phyloP scores from a whole-genome alignment of 2,888 invertebrate genomes.

The Ophion slaviceki region DNA sequence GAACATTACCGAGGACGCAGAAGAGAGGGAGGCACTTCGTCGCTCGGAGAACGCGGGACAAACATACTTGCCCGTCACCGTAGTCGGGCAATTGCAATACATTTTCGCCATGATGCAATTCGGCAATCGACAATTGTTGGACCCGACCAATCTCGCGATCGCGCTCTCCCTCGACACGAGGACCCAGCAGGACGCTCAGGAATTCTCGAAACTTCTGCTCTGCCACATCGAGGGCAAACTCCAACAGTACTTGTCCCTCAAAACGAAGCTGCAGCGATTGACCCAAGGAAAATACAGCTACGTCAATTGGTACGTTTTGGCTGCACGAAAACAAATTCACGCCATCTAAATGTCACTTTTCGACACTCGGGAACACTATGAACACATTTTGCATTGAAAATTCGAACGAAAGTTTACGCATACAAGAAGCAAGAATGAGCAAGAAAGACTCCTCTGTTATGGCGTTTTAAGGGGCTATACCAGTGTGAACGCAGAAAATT shows the following conservation, averaged over 20 bases:
- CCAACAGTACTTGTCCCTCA: slow-evolving; percentile 78
- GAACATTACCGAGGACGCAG: slow-evolving; percentile 84
- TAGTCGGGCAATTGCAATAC: slow-evolving; percentile 85
- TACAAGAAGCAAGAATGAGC: neutral
- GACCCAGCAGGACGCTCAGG: slow-evolving; percentile 88
- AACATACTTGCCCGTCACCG: slow-evolving; percentile 82
- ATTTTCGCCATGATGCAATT: slow-evolving; percentile 86
- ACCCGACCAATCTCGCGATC: slow-evolving; percentile 86
- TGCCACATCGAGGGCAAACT: slow-evolving; percentile 85
- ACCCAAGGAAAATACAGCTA: slow-evolving; percentile 82
- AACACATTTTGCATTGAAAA: neutral
- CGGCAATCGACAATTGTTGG: slow-evolving; percentile 85
- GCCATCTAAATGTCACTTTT: too few relatives aligned
- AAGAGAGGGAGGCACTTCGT: slow-evolving; percentile 75
- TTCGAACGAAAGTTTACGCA: neutral
- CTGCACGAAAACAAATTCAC: neutral
- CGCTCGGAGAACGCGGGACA: slow-evolving; percentile 72
- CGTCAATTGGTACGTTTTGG: slow-evolving; percentile 65
- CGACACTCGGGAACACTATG: too few relatives aligned
- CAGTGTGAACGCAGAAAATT: too few relatives aligned
- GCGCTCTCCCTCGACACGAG: slow-evolving; percentile 86
- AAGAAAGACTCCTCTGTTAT: too few relatives aligned
- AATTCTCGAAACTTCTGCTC: slow-evolving; percentile 87
- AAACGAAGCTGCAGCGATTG: slow-evolving; percentile 77
- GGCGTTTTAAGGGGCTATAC: too few relatives aligned